A percentile compares a stretch with the other conserved stretches of the same genome.
Evolutionary conservation across 2,888 invertebrate genomes (phyloP).

Genomic region (Bugula neritina): DNA sequence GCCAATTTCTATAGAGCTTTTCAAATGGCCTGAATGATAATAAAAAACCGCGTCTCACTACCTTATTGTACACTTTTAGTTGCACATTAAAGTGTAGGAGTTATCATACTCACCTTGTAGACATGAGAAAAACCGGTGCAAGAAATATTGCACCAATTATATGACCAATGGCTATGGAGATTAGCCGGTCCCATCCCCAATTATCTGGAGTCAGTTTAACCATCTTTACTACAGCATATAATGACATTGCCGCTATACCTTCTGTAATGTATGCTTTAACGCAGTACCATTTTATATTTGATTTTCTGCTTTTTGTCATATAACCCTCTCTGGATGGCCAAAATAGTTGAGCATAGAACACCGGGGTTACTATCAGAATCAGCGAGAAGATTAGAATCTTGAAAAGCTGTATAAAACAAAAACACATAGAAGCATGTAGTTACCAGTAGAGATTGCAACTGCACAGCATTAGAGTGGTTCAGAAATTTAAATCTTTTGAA

Average conservation of each 20-base stretch:
- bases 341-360: conserved; percentile 12
- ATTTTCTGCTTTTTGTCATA: conserved; percentile 14
- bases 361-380: conserved; percentile 10
- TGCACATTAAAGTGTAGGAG: no score
- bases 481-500: no score
- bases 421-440: no score
- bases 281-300: not conserved
- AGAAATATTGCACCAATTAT: not conserved
- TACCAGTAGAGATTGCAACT: no score
- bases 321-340: conserved; percentile 1
- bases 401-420: conserved; percentile 8
- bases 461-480: no score
- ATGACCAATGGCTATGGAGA: conserved; percentile 4
- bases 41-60: no score
- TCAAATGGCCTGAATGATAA: no score
- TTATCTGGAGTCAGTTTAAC: not conserved
- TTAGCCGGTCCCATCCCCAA: conserved; percentile 8
- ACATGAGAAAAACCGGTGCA: conserved; percentile 5
- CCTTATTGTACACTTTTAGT: no score
- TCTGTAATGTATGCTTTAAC: not conserved
- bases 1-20: no score
- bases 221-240: not conserved
- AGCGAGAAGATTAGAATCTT: not conserved
- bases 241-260: not conserved
- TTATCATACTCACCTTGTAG: conserved; percentile 22